Percentiles rank a stretch among this genome's conserved stretches.
Conservation (phyloP, 37 sponge, comb jelly and placozoan species). For the Bolinopsis microptera region DNA sequence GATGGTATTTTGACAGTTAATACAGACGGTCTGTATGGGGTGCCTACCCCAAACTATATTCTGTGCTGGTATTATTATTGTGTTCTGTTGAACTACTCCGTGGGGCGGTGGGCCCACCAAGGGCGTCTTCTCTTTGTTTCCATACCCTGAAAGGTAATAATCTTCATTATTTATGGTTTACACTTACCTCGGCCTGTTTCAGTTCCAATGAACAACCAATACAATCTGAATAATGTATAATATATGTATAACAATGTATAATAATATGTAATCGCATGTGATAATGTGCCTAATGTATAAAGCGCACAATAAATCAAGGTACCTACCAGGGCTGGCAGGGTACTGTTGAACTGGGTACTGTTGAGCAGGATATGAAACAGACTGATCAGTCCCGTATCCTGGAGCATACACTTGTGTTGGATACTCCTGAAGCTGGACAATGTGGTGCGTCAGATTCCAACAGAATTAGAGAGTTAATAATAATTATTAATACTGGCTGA, state of each 20-base stretch:
- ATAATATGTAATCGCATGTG: too few species aligned
- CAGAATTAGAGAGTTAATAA: neutral
- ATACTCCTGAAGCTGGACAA: neutral
- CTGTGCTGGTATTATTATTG: neutral
- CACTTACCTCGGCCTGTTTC: too few species aligned
- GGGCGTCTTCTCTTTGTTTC: neutral
- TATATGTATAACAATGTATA: too few species aligned
- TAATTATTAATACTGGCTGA: neutral
- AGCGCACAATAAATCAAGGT: too few species aligned
- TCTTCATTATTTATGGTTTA: too few species aligned
- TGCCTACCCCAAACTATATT: neutral
- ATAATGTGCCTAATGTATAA: too few species aligned
- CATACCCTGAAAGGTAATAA: neutral
- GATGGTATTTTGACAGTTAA: neutral
- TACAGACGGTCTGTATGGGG: neutral
- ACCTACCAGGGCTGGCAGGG: too few species aligned
- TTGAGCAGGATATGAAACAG: neutral
- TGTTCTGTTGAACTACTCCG: neutral
- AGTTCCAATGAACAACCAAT: too few species aligned
- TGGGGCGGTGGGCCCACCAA: neutral
- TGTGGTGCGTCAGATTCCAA: neutral
- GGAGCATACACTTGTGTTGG: neutral
- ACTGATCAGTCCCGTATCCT: neutral
- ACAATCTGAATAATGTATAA: too few species aligned
- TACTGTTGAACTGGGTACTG: too few species aligned